Evolutionary conservation across 92 coral and sea anemone species (phyloP), one percentile per base, ranked within the genome.

Genomic region (Porites rus): DNA sequence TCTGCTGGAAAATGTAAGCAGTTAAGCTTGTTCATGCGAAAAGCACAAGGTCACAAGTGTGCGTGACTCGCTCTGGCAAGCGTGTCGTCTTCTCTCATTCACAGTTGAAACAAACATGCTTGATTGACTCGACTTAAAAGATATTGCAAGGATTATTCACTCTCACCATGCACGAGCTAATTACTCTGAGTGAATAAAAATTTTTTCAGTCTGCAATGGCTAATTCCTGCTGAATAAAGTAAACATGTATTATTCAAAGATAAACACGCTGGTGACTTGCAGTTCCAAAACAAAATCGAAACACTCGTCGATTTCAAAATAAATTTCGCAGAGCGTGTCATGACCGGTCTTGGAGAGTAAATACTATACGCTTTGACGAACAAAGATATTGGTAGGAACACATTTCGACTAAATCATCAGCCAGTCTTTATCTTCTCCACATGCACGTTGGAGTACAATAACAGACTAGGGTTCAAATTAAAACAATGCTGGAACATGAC

Each of bases 401-500:
- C 51, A 83, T 83, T 72, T 83, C 79, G 64, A 67, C 53, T 46
- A 28, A 20, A 69, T 56, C 21, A 63, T 53, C 72, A 22, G 25
- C 54, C 16, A 13, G 21, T 58, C 20, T 78, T 70, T 60, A 64
- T 53, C 66, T 59, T 71, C 11, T 24, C 69, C 25, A 10, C 8
- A 52, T 56, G 10, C 20, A 7, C 7, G 1, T 17, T 43, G 17
- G 43, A 31, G 65, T 43, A 54, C 62, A 72, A 60, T 52, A 50
- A 72, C 22, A 22, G 53, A 43, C 43, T 61, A 77, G 81, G 81
- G 18, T 74, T 70, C 65, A 7, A 21, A 62, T 50, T 54, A 7
- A 69, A 79, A 91, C 94, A 91, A 91, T 91, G 91, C 91, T 91
- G 94, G 94, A 87, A 84, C 78, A 56, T 51, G 63, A 91, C 94